Base-by-base conservation (phyloP, 1,140 invertebrate species). In the Ceratina japonica region DNA sequence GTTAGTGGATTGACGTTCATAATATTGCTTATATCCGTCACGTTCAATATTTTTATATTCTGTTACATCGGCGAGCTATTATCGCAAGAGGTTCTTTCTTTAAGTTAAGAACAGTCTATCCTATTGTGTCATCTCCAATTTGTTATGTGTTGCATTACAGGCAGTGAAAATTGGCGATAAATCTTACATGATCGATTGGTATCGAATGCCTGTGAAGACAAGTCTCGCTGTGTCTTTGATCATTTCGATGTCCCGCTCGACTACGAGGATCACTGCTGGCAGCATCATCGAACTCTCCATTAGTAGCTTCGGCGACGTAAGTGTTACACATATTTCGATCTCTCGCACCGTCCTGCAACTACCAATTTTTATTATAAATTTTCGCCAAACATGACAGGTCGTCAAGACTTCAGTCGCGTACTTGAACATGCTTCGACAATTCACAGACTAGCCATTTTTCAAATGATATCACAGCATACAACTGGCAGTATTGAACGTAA, bases 51-150 rank as follows among this genome's bases (percentile, higher is more conserved):
- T 71, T 89, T 88, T n/a, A 82, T 88, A 82, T 88, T 86, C 80
- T 89, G 88, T 82, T 88, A 87, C 56, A 85, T 89, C 64, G 86
- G 88, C 3, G 87, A 89, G 81, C 70, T 82, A 51, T 59, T 89
- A n/a, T 71, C 80, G 1, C 74, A 81, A 72, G 63, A 89, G 86
- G 88, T 89, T 84, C 2, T 12, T 44, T 62, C 12, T 15, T 62
- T 15, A 22, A 22, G 13, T 16, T 16, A 12, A 10, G 16, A 8
- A 16, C 18, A 20, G 0, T 16, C 5, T 44, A 22, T 18, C 18
- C 24, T 8, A n/a, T 7, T 2, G 4, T 3, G 27, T n/a, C 1
- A 72, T 16, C 15, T 44, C 8, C 7, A 58, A 27, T 37, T n/a
- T n/a, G n/a, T n/a, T n/a, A 16, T 8, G 15, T 5, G 12, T 3